Evolutionary conservation across 37 sponge, comb jelly and placozoan genomes (phyloP).

Genomic region (Oscarella lobularis): DNA sequence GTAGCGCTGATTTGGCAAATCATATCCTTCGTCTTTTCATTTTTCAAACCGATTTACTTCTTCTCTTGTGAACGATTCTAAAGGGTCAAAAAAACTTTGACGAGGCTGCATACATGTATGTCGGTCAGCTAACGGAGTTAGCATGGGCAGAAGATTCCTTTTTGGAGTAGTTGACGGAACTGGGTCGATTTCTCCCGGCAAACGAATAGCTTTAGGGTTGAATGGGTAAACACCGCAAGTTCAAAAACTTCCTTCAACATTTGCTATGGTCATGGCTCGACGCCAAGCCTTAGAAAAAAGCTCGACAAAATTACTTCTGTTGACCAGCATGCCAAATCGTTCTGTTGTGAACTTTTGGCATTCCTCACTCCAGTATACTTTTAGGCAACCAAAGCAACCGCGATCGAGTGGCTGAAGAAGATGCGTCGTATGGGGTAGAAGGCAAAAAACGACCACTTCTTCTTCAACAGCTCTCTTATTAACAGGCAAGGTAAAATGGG

Average conservation of each 20-base stretch:
- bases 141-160: no score
- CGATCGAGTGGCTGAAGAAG: conserved; percentile 50
- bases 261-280: conserved; percentile 20
- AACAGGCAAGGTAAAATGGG: conserved; percentile 19
- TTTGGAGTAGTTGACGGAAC: no score
- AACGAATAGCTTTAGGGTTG: neutral
- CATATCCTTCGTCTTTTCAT: no score
- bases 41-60: no score
- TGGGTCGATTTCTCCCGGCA: no score
- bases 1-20: no score
- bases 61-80: no score
- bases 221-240: conserved; percentile 2
- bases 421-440: conserved; percentile 58
- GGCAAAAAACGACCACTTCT: conserved; percentile 15
- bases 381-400: conserved; percentile 31
- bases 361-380: conserved; percentile 19
- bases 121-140: no score
- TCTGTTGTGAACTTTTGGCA: conserved; percentile 13
- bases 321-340: conserved; percentile 25
- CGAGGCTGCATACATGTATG: no score
- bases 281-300: conserved; percentile 29
- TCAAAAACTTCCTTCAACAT: conserved; percentile 25
- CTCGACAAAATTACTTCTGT: neutral
- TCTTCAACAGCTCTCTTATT: conserved; percentile 25
- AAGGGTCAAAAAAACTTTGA: no score